Percentiles rank a stretch among this genome's conserved stretches.
These are phyloP conservation scores for Datnioides undecimradiatus DNA, from an alignment of 2,113 vertebrate genomes.

Conservation along the genomic window DNA sequence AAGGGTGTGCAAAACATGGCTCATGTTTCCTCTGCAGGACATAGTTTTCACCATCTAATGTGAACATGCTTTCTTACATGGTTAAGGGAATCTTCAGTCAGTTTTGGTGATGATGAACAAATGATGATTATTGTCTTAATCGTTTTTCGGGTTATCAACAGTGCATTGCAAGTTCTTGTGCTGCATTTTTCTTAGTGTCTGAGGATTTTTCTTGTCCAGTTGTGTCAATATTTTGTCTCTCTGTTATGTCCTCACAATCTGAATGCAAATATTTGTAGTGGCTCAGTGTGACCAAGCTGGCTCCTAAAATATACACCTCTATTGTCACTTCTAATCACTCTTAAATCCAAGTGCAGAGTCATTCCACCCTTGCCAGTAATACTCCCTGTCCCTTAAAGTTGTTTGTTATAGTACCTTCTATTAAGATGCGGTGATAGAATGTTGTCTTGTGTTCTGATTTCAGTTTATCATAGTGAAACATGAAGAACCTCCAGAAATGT, in stretches of 20 bases:
- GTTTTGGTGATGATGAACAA: neutral
- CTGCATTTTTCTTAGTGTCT: neutral
- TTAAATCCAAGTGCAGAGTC: constrained; percentile 7
- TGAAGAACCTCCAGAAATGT: constrained; percentile 52
- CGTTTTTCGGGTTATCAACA: neutral
- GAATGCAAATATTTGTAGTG: constrained; percentile 40
- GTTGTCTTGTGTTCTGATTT: neutral
- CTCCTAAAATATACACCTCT: constrained; percentile 43
- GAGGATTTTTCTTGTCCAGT: neutral
- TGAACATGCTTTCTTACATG: neutral
- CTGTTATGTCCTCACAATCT: constrained; percentile 24
- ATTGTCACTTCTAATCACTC: constrained; percentile 38
- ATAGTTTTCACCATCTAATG: neutral
- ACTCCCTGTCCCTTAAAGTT: too few species aligned
- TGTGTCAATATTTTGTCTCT: constrained; percentile 27
- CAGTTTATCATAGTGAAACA: neutral
- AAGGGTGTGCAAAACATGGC: neutral
- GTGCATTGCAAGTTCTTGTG: neutral
- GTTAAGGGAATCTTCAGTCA: neutral
- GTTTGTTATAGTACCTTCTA: constrained; percentile 5
- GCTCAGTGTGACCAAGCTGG: neutral
- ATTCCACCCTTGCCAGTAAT: neutral
- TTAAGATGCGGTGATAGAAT: neutral
- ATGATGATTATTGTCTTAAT: neutral
- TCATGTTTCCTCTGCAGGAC: constrained; percentile 17